A percentile compares a stretch with the other conserved stretches of the same genome.
These are phyloP conservation scores for Hybognathus amarus DNA, from an alignment of 2,797 vertebrate species.

Conservation along the genomic window DNA sequence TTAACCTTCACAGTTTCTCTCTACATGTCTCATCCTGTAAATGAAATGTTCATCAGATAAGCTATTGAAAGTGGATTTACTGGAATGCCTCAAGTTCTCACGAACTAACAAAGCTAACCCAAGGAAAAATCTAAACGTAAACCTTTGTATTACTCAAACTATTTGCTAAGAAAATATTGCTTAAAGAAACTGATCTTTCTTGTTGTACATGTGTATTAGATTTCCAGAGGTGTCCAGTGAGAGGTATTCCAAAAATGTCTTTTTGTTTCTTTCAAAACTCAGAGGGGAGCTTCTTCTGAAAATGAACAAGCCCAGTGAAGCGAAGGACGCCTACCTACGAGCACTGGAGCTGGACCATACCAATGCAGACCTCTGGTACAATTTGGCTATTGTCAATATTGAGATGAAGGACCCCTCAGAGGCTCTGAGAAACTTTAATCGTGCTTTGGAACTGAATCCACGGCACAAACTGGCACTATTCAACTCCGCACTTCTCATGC, in stretches of 20 bases:
- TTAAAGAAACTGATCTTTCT: constrained; percentile 39
- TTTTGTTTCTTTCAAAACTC: constrained; percentile 42
- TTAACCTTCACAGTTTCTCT: constrained; percentile 10
- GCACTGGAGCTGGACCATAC: constrained; percentile 90
- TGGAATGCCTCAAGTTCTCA: constrained; percentile 26
- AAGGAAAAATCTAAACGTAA: neutral
- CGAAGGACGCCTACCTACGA: constrained; percentile 92
- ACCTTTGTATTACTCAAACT: constrained; percentile 7
- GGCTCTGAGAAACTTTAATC: constrained; percentile 95
- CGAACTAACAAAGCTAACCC: neutral
- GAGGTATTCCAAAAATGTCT: constrained; percentile 28
- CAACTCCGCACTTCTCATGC: constrained; percentile 97
- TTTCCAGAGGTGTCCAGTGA: constrained; percentile 20
- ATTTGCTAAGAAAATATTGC: constrained; percentile 34
- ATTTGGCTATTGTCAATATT: constrained; percentile 97
- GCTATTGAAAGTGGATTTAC: constrained; percentile 33
- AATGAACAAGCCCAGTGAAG: constrained; percentile 96
- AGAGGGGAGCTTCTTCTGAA: constrained; percentile 96
- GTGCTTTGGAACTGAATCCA: constrained; percentile 89
- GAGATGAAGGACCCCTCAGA: constrained; percentile 95
- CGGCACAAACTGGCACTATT: constrained; percentile 93
- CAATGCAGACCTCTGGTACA: constrained; percentile 99
- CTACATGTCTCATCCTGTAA: constrained; percentile 38
- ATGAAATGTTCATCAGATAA: constrained; percentile 35
- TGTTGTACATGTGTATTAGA: constrained; percentile 33